These are phyloP conservation scores for Synanthedon vespiformis DNA, from an alignment of 2,888 invertebrate genomes.

Conservation along the genomic window DNA sequence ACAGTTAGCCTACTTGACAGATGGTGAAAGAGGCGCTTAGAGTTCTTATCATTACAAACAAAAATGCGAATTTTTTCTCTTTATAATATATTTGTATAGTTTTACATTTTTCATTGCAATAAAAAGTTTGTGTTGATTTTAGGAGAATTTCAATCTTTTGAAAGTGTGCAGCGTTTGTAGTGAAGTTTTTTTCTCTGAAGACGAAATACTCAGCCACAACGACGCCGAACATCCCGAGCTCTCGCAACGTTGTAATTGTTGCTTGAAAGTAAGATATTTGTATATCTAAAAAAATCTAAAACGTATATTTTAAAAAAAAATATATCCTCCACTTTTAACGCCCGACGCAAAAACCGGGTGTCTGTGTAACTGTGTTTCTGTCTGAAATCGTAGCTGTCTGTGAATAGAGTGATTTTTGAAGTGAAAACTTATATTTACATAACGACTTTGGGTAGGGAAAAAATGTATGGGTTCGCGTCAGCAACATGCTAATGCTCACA, in stretches of 20 bases:
- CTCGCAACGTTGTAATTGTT: constrained; percentile 61
- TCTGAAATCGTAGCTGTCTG: not conserved
- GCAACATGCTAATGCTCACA: too few relatives aligned
- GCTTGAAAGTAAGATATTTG: constrained; percentile 44
- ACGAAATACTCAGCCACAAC: constrained; percentile 40
- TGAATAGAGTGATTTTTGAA: too few relatives aligned
- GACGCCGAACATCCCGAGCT: constrained; percentile 58
- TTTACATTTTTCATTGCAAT: not conserved
- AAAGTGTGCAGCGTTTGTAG: constrained; percentile 45
- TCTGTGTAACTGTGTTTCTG: not conserved
- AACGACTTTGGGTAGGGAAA: too few relatives aligned
- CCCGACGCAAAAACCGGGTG: not conserved
- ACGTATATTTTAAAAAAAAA: not conserved
- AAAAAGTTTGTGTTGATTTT: constrained; percentile 6
- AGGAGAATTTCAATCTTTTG: constrained; percentile 23
- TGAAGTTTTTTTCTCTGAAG: constrained; percentile 35
- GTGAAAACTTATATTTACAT: too few relatives aligned
- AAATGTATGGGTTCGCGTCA: too few relatives aligned
- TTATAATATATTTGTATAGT: too few relatives aligned
- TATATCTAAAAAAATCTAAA: not conserved
- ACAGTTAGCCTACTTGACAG: too few relatives aligned
- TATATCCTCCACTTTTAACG: not conserved
- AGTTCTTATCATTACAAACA: too few relatives aligned
- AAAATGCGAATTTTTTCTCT: too few relatives aligned
- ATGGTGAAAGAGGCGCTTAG: too few relatives aligned